Conservation (phyloP, 2,113 vertebrate genomes). For the Microcebus jonahi region DNA sequence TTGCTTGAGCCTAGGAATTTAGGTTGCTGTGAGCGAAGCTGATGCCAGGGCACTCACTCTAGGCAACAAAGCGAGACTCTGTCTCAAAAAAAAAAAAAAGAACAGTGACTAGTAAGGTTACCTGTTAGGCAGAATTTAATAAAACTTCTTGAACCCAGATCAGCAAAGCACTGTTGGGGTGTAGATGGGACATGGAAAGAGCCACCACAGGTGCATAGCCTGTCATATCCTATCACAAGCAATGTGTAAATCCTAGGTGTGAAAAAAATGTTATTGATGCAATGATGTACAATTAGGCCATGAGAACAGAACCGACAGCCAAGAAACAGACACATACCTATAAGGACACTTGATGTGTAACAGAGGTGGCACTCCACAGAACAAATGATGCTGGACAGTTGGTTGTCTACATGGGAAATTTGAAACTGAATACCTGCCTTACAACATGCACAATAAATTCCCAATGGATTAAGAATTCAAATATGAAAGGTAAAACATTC, state of each 20-base stretch:
- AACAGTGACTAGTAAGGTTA: not conserved
- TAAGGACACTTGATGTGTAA: not conserved
- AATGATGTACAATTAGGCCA: not conserved
- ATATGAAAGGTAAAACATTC: not conserved
- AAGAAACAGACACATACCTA: not conserved
- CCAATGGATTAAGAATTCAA: not conserved
- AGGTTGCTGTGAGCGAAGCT: no score
- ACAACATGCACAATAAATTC: not conserved
- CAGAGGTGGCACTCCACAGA: not conserved
- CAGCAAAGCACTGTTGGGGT: not conserved
- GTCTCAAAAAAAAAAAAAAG: not conserved
- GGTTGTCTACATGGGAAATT: not conserved
- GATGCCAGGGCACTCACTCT: no score
- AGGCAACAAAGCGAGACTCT: no score
- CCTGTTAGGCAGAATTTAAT: not conserved
- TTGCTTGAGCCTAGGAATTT: no score
- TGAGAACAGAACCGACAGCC: not conserved
- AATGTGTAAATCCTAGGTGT: not conserved
- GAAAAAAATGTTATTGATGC: not conserved
- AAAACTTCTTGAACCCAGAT: not conserved
- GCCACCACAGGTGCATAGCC: accelerated
- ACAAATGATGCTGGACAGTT: not conserved
- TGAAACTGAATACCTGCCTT: not conserved
- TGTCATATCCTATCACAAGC: not conserved
- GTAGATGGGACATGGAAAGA: not conserved